These are phyloP conservation scores for Ictalurus punctatus DNA, from an alignment of 2,113 vertebrate genomes.

Conservation along the genomic window DNA sequence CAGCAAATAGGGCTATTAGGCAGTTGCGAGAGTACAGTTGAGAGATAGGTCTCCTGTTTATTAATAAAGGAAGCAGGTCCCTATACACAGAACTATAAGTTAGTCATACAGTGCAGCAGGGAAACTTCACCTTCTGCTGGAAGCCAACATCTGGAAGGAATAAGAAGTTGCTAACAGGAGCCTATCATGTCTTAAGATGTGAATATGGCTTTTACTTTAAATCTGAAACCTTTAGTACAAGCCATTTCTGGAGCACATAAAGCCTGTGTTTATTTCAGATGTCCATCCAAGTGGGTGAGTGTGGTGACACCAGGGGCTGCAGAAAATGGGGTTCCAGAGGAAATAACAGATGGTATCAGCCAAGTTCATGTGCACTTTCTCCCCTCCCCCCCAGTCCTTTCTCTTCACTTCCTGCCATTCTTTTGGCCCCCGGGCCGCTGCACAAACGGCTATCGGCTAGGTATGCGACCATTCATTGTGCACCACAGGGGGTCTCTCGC, in stretches of 20 bases:
- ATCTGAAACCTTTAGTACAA: not conserved
- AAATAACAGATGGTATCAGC: constrained; percentile 69
- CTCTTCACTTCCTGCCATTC: constrained; percentile 58
- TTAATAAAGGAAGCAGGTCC: constrained; percentile 84
- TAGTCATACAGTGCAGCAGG: constrained; percentile 70
- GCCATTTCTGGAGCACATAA: not conserved
- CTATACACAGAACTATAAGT: constrained; percentile 84
- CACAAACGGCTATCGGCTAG: constrained; percentile 63
- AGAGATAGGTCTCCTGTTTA: constrained; percentile 51
- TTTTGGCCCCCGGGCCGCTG: constrained; percentile 51
- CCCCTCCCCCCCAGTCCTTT: constrained; percentile 32
- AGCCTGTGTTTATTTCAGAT: constrained; percentile 15
- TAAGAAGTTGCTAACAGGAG: constrained; percentile 11
- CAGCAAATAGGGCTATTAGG: constrained; percentile 65
- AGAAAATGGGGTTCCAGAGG: constrained; percentile 50
- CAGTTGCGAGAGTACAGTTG: constrained; percentile 52
- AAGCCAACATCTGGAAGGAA: constrained; percentile 30
- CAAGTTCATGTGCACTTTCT: constrained; percentile 65
- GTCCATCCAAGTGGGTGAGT: not conserved
- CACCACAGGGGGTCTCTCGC: constrained; percentile 63
- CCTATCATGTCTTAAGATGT: not conserved
- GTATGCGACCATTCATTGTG: constrained; percentile 68
- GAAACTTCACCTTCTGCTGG: constrained; percentile 74
- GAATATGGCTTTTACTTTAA: not conserved
- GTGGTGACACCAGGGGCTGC: constrained; percentile 7